Evolutionary conservation across 2,113 vertebrate species (phyloP).

Genomic region (Varanus komodoensis): DNA sequence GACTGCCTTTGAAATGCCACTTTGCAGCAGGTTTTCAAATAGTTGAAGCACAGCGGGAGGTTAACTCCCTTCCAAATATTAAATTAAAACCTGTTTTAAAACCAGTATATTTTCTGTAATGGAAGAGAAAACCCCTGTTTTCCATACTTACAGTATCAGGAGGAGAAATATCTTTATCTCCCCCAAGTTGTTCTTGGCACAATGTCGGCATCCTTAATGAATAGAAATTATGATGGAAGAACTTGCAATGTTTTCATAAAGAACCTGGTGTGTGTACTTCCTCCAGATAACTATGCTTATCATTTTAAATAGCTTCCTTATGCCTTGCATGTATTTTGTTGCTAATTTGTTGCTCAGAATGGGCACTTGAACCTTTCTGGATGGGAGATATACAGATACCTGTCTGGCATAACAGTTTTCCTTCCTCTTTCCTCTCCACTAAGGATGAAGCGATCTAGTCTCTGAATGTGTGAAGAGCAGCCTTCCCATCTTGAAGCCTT

Average conservation of each 20-base stretch:
- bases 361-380: background rate
- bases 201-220: constrained; percentile 50
- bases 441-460: background rate
- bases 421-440: too few relatives aligned
- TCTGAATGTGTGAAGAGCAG: background rate
- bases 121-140: constrained; percentile 61
- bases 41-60: constrained; percentile 82
- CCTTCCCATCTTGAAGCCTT: too few relatives aligned
- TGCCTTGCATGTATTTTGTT: background rate
- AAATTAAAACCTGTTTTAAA: constrained; percentile 83
- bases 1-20: constrained; percentile 82
- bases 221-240: background rate
- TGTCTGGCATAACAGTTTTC: background rate
- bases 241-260: background rate
- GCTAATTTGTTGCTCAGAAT: background rate
- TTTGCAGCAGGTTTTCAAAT: constrained; percentile 82
- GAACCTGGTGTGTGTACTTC: background rate
- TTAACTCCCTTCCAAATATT: constrained; percentile 83
- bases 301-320: background rate
- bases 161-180: constrained; percentile 38
- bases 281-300: background rate
- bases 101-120: constrained; percentile 72
- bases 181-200: constrained; percentile 52
- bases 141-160: constrained; percentile 71
- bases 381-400: background rate